Evolutionary conservation across 1,140 invertebrate species (phyloP), one percentile per base, ranked within the genome.

Genomic region (Procambarus virginalis): DNA sequence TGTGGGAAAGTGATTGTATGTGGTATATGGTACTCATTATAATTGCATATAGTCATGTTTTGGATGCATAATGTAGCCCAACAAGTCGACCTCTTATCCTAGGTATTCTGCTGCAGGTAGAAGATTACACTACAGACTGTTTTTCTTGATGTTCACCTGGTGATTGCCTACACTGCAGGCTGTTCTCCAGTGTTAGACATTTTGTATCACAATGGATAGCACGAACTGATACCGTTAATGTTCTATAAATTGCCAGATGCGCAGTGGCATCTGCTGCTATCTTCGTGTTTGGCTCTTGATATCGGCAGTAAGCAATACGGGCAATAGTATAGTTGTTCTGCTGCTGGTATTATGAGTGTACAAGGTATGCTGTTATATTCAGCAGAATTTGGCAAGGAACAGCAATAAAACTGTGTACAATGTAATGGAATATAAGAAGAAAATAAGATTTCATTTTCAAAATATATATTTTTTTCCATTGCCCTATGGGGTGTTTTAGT

Each of bases 1-100:
- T 89, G 86, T 89, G 86, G 81, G 86, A 89, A 89, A 89, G 70
- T 75, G 80, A 80, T 84, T 75, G 70, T 84, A 46, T 84, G 46
- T 75, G 60, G 70, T 49, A 80, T 85, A 76, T 87, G 86, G 79
- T 87, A 80, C 82, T 89, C 49, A 79, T 78, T 68, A 81, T 89
- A 79, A 60, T 87, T 87, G 76, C 76, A 86, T 86, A 86, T 86
- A 86, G 86, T 64, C 60, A 80, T 87, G 46, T 79, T 87, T n/a
- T 87, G 79, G 51, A 80, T 55, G 86, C 86, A 87, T 87, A 87
- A 87, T 87, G 60, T 80, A 80, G 77, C 48, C 86, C 86, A 81
- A 85, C 84, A 77, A 85, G 79, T 46, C 45, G 84, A 85, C 84
- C 84, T 85, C 73, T 85, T 76, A 85, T 73, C 73, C 51, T 85